These are phyloP conservation scores for Thyatira batis DNA, from an alignment of 2,888 invertebrate species.

Conservation along the genomic window DNA sequence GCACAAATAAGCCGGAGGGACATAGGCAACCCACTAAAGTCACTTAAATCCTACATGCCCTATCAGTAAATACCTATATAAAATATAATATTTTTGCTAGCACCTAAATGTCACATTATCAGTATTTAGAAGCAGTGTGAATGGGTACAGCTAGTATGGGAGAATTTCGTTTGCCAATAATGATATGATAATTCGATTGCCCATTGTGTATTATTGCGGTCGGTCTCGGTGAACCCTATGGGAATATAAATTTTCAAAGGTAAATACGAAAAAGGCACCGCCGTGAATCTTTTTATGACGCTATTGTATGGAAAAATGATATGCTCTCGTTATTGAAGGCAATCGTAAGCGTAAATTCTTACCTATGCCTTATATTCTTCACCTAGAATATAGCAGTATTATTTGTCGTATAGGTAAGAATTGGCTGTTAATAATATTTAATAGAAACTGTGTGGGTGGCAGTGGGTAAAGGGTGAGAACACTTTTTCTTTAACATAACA, in stretches of 20 bases:
- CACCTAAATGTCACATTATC: conserved; percentile 18
- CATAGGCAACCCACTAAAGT: no score
- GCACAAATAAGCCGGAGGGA: no score
- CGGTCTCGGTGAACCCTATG: conserved; percentile 64
- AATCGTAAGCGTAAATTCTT: conserved; percentile 50
- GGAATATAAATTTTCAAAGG: conserved; percentile 78
- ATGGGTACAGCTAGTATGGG: conserved; percentile 34
- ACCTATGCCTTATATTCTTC: conserved; percentile 38
- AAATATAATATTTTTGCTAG: conserved; percentile 4
- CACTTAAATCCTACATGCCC: no score
- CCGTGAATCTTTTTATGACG: conserved; percentile 68
- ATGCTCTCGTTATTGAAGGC: conserved; percentile 52
- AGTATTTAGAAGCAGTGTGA: conserved; percentile 17
- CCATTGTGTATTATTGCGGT: conserved; percentile 74
- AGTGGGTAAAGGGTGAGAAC: no score
- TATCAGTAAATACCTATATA: no score
- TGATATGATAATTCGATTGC: conserved; percentile 77
- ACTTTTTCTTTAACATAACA: no score
- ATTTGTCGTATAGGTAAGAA: no score
- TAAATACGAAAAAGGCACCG: conserved; percentile 70
- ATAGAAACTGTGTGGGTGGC: no score
- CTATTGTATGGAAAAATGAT: conserved; percentile 66
- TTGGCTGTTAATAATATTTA: no score
- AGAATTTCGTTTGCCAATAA: conserved; percentile 53
- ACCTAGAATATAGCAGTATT: no score